Base-by-base conservation (phyloP, 2,797 vertebrate genomes). In the Cottoperca gobio region DNA sequence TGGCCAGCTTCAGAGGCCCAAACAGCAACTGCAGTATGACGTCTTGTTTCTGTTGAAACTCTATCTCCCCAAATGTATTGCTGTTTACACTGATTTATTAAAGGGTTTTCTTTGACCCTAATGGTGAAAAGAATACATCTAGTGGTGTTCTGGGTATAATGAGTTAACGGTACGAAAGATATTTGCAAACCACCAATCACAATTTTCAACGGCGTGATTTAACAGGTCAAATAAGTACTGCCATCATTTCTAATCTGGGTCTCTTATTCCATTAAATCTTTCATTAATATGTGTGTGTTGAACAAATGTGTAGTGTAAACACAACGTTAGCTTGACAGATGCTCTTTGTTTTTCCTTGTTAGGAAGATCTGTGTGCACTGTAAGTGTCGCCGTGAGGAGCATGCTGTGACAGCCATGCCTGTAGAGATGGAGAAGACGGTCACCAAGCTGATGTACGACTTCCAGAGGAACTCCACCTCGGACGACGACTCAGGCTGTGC, bases 361-460 rank as follows among this genome's bases (percentile, higher is more conserved):
- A 99, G 98, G 95, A 99, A 99, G 95, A 99, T 99, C 94, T 99
- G 98, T 88, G 95, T 97, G 82, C 98, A 99, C 94, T 99, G 97
- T 91, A 99, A 99, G 97, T 99, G 98, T 94, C 95, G 96, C 45
- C 96, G 96, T 53, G 97, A 97, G 95, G 97, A 99, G 92, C 98
- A 99, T 96, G 96, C 96, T 78, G 96, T 97, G 89, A 97, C 96
- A 40, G 94, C 93, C 90, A 97, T 99, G 97, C 97, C 98, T 53
- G 93, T 99, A 92, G 98, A 99, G 94, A 99, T 99, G 98, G 98
- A 99, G 95, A 99, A 99, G 94, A 98, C 97, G 0, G 97, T 99
- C 91, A 98, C 96, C 45, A 99, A 99, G 89, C 96, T 99, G 92
- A 97, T 99, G 97, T 99, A 99, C 83, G 98, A 99, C 95, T 99